Conservation (phyloP, 2,888 invertebrate species). For the Limnephilus rhombicus region DNA sequence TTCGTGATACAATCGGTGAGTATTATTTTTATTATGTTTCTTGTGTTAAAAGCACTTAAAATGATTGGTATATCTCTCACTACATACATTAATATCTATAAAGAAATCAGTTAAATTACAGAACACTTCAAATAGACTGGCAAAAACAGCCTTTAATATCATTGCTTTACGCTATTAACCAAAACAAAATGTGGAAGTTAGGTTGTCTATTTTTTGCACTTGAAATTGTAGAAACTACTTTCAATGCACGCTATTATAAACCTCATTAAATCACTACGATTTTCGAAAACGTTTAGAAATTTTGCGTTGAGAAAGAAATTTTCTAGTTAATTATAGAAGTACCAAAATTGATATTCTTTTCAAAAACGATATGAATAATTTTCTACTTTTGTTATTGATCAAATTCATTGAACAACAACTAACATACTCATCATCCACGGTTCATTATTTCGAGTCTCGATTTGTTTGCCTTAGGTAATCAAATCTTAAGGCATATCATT, state of each 20-base stretch:
- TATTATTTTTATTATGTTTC: not conserved
- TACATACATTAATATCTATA: not conserved
- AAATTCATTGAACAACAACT: not conserved
- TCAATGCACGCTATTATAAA: not conserved
- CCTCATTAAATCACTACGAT: not conserved
- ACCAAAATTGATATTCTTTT: not conserved
- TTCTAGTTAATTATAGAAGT: not conserved
- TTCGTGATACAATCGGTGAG: not conserved
- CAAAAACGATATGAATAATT: not conserved
- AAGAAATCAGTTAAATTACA: not conserved
- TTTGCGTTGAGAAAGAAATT: not conserved
- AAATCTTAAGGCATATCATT: not conserved
- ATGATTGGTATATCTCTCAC: not conserved
- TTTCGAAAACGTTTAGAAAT: not conserved
- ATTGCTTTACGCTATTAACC: not conserved
- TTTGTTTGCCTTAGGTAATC: not conserved
- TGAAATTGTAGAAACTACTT: not conserved
- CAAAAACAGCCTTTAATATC: not conserved
- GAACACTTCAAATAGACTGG: not conserved
- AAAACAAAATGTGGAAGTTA: not conserved
- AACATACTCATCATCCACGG: not conserved
- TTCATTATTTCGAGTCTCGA: not conserved
- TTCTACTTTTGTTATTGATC: not conserved
- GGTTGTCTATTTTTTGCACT: not conserved
- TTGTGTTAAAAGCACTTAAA: not conserved